phyloP scores from a whole-genome alignment of 2,888 invertebrate species.

The Parnassius glacialis region DNA sequence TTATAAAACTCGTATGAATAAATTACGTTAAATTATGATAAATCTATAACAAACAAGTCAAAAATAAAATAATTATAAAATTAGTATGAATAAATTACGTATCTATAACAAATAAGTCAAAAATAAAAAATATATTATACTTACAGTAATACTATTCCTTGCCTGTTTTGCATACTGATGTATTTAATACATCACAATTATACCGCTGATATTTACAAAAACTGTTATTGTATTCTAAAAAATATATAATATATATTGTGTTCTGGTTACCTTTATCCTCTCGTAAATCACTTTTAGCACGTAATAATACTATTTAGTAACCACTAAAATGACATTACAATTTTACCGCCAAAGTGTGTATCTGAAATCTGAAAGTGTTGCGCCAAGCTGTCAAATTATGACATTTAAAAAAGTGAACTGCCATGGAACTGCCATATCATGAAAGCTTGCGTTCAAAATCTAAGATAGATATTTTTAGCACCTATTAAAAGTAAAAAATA shows the following conservation, averaged over 20 bases:
- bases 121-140: slow-evolving; percentile 22
- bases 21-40: too few species aligned
- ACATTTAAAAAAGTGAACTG: slow-evolving; percentile 26
- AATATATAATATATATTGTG: slow-evolving; percentile 21
- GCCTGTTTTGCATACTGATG: slow-evolving; percentile 32
- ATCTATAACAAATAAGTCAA: too few species aligned
- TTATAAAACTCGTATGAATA: too few species aligned
- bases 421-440: slow-evolving; percentile 25
- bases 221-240: slow-evolving; percentile 29
- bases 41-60: too few species aligned
- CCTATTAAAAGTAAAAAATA: slow-evolving; percentile 30
- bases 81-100: too few species aligned
- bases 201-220: slow-evolving; percentile 31
- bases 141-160: slow-evolving; percentile 26
- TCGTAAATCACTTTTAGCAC: slow-evolving; percentile 29
- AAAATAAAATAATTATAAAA: too few species aligned
- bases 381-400: slow-evolving; percentile 29
- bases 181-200: slow-evolving; percentile 33
- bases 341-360: slow-evolving; percentile 25
- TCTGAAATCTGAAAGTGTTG: slow-evolving; percentile 20
- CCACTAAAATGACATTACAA: slow-evolving; percentile 27
- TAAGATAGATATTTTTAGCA: slow-evolving; percentile 28
- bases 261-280: slow-evolving; percentile 29
- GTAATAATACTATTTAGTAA: slow-evolving; percentile 29
- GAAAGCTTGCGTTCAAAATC: slow-evolving; percentile 26